Evolutionary conservation across 2,888 invertebrate genomes (phyloP), one percentile per base, ranked within the genome.

Genomic region (Macaria liturata): DNA sequence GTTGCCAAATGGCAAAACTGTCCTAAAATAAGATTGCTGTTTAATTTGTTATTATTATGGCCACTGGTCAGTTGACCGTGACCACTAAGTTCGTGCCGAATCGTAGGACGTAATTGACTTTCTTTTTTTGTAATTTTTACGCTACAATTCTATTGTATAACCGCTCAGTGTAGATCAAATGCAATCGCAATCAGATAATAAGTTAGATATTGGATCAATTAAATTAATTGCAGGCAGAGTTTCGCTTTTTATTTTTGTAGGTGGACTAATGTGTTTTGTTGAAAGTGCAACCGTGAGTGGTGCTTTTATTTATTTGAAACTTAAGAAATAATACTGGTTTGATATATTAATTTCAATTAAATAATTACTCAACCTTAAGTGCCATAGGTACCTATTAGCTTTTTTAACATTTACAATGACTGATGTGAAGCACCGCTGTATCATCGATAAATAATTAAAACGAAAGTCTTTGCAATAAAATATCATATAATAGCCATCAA

Each of bases 21-120:
- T 32, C 1, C 4, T 6, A 54, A 47, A 47, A 62, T 54, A 58
- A 54, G 58, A 59, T 52, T 53, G 47, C 49, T 59, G 51, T 56
- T 65, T 57, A 53, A 54, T 62, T 66, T 66, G 61, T 62, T 72
- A 65, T 70, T 72, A 70, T 63, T 69, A 71, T 70, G 64, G 72
- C 64, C 57, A 71, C 67, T 67, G 70, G 55, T 65, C 79, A 80
- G 75, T 82, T 86, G 85, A 83, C 86, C 86, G 83, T 86, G 86
- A 84, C 86, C 84, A 83, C 80, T 76, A 77, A 77, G 76, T 80
- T 81, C 76, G 80, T 81, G 78, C 74, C 80, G 69, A 83, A 80
- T 81, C 71, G 71, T 75, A 75, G 71, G 71, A 69, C 70, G 75
- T 69, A 78, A 77, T 73, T 66, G 67, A 69, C 71, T 81, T 80